Evolutionary conservation across 2,888 invertebrate species (phyloP).

Genomic region (Melangyna quadrimaculata): DNA sequence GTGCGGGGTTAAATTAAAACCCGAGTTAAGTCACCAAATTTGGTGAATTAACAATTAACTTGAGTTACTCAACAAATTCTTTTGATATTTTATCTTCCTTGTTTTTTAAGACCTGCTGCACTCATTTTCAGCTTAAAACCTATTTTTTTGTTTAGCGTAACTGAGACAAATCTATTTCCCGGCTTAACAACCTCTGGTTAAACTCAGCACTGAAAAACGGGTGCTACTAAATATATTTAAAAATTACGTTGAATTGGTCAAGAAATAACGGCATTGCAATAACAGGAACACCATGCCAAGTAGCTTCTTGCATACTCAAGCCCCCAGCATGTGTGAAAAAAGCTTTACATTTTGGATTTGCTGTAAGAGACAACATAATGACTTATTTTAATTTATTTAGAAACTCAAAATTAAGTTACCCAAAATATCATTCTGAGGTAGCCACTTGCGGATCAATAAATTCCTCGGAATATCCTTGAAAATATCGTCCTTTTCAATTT

Average conservation of each 20-base stretch:
- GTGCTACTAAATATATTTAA: not conserved
- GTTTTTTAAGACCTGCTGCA: too few species aligned
- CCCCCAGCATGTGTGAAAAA: conserved; percentile 74
- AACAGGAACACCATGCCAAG: conserved; percentile 74
- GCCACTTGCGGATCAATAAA: conserved; percentile 81
- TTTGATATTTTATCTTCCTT: too few species aligned
- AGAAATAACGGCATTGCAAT: conserved; percentile 73
- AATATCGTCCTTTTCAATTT: conserved; percentile 72
- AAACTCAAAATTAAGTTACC: conserved; percentile 76
- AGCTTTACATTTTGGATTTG: conserved; percentile 71
- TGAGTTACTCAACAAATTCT: too few species aligned
- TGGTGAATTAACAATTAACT: too few species aligned
- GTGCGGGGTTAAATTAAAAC: too few species aligned
- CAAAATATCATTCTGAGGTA: conserved; percentile 82
- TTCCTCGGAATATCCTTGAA: conserved; percentile 78
- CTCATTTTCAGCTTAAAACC: too few species aligned
- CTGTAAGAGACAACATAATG: conserved; percentile 23
- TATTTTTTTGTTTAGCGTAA: too few species aligned
- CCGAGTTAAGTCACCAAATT: too few species aligned
- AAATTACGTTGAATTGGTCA: conserved; percentile 72
- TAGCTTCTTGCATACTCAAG: conserved; percentile 73
- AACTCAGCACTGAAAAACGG: too few species aligned
- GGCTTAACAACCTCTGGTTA: too few species aligned
- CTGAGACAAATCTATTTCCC: too few species aligned
- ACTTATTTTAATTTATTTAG: not conserved